These are phyloP conservation scores for Sminthurides aquaticus DNA, from an alignment of 2,888 invertebrate genomes.

Conservation along the genomic window DNA sequence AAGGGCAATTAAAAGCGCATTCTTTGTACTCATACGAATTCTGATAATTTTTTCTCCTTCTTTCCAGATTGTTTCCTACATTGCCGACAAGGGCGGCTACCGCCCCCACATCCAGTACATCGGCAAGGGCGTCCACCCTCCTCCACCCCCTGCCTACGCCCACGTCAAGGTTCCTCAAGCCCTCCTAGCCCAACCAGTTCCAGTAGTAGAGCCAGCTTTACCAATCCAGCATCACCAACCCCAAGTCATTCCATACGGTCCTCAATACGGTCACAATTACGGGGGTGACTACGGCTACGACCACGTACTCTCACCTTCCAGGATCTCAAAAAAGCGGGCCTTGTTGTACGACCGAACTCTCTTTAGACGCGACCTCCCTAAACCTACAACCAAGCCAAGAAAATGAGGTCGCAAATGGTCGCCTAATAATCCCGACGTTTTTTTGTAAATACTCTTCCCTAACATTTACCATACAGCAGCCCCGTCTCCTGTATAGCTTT, in stretches of 20 bases:
- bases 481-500: too few relatives aligned
- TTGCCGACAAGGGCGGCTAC: slow-evolving; percentile 40
- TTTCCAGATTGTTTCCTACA: slow-evolving; percentile 40
- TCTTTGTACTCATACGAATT: too few relatives aligned
- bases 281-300: slow-evolving; percentile 18
- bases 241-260: slow-evolving; percentile 24
- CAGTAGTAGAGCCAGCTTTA: slow-evolving; percentile 8
- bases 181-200: slow-evolving; percentile 12
- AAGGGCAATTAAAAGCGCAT: too few relatives aligned
- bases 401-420: too few relatives aligned
- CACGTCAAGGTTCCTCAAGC: slow-evolving; percentile 33
- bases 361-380: slow-evolving; percentile 34
- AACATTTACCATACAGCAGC: too few relatives aligned
- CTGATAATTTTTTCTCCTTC: neutral
- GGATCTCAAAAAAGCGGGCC: slow-evolving; percentile 33
- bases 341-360: slow-evolving; percentile 37
- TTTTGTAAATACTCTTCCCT: too few relatives aligned
- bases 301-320: slow-evolving; percentile 16
- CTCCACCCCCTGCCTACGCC: slow-evolving; percentile 41
- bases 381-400: slow-evolving; percentile 17
- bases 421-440: too few relatives aligned
- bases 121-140: slow-evolving; percentile 41
- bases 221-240: slow-evolving; percentile 23
- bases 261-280: slow-evolving; percentile 27
- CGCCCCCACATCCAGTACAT: slow-evolving; percentile 41